phyloP scores from a whole-genome alignment of 2,888 invertebrate genomes.

The Antitype chi region DNA sequence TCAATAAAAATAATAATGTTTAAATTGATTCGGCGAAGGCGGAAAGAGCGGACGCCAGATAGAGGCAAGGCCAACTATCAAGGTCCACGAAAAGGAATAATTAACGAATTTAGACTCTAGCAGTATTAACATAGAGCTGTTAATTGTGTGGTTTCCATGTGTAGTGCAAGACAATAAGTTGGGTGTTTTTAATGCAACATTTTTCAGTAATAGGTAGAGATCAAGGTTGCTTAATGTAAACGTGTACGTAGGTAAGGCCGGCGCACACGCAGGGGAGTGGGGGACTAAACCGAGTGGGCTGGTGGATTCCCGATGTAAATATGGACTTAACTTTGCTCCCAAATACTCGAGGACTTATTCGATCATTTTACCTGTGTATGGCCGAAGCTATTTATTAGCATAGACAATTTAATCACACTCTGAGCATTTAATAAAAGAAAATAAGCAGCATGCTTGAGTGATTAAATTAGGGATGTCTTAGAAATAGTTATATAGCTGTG shows the following conservation, averaged over 20 bases:
- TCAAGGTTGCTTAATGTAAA: constrained; percentile 81
- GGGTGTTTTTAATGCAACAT: constrained; percentile 87
- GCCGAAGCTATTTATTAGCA: constrained; percentile 14
- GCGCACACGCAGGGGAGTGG: constrained; percentile 49
- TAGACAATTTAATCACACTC: constrained; percentile 17
- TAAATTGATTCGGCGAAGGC: constrained; percentile 89
- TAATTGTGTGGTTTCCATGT: constrained; percentile 65
- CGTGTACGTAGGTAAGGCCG: constrained; percentile 68
- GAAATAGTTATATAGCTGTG: constrained; percentile 28
- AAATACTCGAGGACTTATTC: constrained; percentile 43
- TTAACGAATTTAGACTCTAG: constrained; percentile 72
- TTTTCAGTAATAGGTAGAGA: constrained; percentile 89
- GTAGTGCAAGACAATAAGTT: constrained; percentile 85
- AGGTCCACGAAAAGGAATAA: constrained; percentile 80
- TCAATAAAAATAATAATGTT: constrained; percentile 85
- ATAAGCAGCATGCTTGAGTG: constrained; percentile 35
- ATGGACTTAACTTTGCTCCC: constrained; percentile 47
- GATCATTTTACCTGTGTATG: constrained; percentile 24
- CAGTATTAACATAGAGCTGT: constrained; percentile 67
- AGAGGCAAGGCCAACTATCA: constrained; percentile 87
- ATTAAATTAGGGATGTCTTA: constrained; percentile 23
- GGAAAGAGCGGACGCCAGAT: constrained; percentile 89
- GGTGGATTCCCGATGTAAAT: constrained; percentile 44
- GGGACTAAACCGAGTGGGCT: constrained; percentile 33
- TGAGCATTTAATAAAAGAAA: constrained; percentile 9